phyloP scores from a whole-genome alignment of 1,140 invertebrate genomes.

The Macrobrachium rosenbergii region DNA sequence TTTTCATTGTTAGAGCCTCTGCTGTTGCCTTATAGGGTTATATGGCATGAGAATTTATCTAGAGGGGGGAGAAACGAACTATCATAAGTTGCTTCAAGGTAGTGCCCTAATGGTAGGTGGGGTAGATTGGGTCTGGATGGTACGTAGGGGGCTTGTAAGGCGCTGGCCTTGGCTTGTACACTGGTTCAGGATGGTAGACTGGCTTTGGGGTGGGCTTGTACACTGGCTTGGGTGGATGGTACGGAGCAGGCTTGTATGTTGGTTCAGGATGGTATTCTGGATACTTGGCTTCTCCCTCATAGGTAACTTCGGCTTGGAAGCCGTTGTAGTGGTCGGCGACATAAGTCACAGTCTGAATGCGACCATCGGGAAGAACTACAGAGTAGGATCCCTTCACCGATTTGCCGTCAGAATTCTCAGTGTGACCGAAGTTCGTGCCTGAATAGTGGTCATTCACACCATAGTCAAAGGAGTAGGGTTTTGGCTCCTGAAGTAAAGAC shows the following conservation, averaged over 20 bases:
- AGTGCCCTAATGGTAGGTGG: neutral
- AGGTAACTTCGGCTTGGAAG: constrained; percentile 67
- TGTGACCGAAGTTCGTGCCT: constrained; percentile 67
- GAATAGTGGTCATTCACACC: constrained; percentile 67
- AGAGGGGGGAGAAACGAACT: too few relatives aligned
- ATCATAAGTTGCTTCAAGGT: neutral
- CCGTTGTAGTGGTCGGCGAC: constrained; percentile 67
- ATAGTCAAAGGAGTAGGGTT: constrained; percentile 67
- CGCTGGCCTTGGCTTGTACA: constrained; percentile 53
- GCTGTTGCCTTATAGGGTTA: too few relatives aligned
- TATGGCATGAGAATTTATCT: too few relatives aligned
- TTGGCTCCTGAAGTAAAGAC: constrained; percentile 47
- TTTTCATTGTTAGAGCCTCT: too few relatives aligned
- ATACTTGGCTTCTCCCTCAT: constrained; percentile 63
- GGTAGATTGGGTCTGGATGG: constrained; percentile 14
- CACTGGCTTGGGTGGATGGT: constrained; percentile 42
- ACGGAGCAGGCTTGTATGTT: constrained; percentile 63
- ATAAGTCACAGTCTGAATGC: constrained; percentile 68
- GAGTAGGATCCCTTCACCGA: constrained; percentile 67
- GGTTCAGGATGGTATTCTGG: constrained; percentile 62
- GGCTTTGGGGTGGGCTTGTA: constrained; percentile 53
- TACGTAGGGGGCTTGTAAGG: constrained; percentile 32
- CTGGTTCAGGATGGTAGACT: constrained; percentile 51
- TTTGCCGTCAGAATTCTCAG: constrained; percentile 67
- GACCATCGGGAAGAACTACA: constrained; percentile 68